phyloP scores from a whole-genome alignment of 2,797 vertebrate genomes.

The Fringilla coelebs region DNA sequence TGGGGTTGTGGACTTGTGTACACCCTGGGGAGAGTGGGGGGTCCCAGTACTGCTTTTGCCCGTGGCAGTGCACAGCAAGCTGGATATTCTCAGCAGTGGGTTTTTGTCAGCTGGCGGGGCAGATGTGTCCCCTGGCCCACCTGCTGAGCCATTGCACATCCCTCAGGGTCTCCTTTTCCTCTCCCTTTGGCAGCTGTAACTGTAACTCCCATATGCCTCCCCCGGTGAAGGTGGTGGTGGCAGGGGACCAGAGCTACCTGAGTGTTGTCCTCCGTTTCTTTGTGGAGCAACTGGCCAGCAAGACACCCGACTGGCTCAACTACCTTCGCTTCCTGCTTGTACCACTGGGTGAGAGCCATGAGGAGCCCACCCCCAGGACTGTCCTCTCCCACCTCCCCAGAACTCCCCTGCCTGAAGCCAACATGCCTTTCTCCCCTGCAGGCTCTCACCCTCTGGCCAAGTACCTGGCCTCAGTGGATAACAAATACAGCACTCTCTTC shows the following conservation, averaged over 20 bases:
- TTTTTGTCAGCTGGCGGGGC: neutral
- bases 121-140: neutral
- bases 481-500: slow-evolving; percentile 89
- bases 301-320: slow-evolving; percentile 95
- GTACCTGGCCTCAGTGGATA: slow-evolving; percentile 91
- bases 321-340: slow-evolving; percentile 95
- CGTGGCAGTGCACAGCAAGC: neutral
- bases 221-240: slow-evolving; percentile 91
- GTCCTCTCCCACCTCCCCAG: neutral
- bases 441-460: slow-evolving; percentile 94
- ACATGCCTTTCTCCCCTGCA: neutral
- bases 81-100: neutral
- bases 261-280: slow-evolving; percentile 93
- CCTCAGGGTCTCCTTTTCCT: neutral
- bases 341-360: slow-evolving; percentile 83
- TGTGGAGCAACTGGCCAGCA: slow-evolving; percentile 92
- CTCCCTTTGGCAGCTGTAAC: slow-evolving; percentile 85
- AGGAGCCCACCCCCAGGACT: rapidly evolving
- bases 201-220: slow-evolving; percentile 95
- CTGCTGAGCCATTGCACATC: neutral
- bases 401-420: neutral
- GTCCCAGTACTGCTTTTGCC: neutral
- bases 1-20: neutral
- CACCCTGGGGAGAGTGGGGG: too few species aligned
- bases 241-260: slow-evolving; percentile 92